Evolutionary conservation across 2,888 invertebrate genomes (phyloP).

Genomic region (Agrotis segetum): DNA sequence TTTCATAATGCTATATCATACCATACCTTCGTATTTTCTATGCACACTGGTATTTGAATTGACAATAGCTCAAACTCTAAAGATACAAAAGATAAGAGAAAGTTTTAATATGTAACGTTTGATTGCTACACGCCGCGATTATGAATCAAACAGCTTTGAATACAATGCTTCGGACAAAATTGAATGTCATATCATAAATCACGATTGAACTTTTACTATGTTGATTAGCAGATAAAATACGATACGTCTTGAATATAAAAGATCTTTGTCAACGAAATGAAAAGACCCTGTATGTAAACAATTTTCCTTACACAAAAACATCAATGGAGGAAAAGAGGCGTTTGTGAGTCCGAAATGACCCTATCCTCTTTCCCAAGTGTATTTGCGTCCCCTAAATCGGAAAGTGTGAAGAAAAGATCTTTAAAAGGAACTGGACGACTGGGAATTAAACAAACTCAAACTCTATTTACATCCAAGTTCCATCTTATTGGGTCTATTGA

Average conservation of each 20-base stretch:
- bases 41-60: constrained; percentile 35
- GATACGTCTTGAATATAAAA: constrained; percentile 14
- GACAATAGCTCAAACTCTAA: constrained; percentile 53
- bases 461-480: constrained; percentile 48
- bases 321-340: constrained; percentile 26
- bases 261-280: constrained; percentile 14
- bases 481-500: constrained; percentile 51
- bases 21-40: constrained; percentile 20
- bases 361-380: constrained; percentile 36
- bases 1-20: no score
- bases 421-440: constrained; percentile 37
- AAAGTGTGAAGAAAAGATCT: constrained; percentile 54
- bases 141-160: constrained; percentile 31
- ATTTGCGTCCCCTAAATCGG: constrained; percentile 50
- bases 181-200: constrained; percentile 40
- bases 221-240: constrained; percentile 31
- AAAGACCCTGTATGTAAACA: constrained; percentile 33
- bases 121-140: constrained; percentile 42
- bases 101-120: constrained; percentile 52
- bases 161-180: constrained; percentile 36
- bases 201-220: constrained; percentile 9
- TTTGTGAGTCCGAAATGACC: constrained; percentile 46
- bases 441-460: constrained; percentile 50
- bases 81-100: constrained; percentile 55
- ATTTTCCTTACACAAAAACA: constrained; percentile 30